phyloP scores from a whole-genome alignment of 2,797 vertebrate genomes.

The Helarctos malayanus region DNA sequence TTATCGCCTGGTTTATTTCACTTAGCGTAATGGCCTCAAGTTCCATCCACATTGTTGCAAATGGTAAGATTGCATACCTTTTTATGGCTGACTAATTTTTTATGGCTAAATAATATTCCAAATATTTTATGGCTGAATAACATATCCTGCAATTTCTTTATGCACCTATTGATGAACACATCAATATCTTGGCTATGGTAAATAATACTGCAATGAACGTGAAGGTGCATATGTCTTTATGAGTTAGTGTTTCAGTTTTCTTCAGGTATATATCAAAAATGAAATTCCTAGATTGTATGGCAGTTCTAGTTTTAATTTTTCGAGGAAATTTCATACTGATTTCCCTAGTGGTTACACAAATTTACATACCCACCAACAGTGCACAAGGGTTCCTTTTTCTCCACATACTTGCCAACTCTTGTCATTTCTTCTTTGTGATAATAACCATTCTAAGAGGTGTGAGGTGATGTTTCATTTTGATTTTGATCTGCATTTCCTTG shows the following conservation, averaged over 20 bases:
- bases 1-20: background rate
- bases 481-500: background rate
- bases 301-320: background rate
- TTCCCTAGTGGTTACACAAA: background rate
- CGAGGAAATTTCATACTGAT: background rate
- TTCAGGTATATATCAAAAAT: background rate
- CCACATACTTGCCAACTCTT: background rate
- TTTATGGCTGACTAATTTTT: background rate
- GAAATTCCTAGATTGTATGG: background rate
- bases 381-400: background rate
- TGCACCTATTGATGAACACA: background rate
- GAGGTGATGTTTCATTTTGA: background rate
- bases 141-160: background rate
- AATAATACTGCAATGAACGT: background rate
- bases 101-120: background rate
- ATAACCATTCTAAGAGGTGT: background rate
- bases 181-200: background rate
- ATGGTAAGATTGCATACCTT: background rate
- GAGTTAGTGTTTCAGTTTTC: background rate
- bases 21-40: background rate
- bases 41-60: background rate
- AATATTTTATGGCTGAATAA: too few relatives aligned
- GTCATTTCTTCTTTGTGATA: background rate
- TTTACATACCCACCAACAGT: background rate
- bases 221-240: background rate